A percentile compares a stretch with the other conserved stretches of the same genome.
phyloP scores from a whole-genome alignment of 2,888 invertebrate genomes.

The Ferrisia virgata region DNA sequence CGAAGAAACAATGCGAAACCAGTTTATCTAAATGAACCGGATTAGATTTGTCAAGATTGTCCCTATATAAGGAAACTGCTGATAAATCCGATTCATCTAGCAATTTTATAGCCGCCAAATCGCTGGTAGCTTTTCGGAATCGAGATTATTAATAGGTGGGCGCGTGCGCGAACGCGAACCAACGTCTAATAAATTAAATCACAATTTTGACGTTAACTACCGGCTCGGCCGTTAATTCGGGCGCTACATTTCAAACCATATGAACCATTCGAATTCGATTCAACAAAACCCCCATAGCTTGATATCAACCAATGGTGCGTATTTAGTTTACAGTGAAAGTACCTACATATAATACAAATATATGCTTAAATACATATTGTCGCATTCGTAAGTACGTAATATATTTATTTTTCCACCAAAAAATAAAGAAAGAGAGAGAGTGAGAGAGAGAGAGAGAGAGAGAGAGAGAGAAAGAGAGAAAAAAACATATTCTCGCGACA shows the following conservation, averaged over 20 bases:
- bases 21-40: conserved; percentile 21
- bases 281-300: not conserved
- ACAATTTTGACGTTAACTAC: conserved; percentile 23
- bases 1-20: conserved; percentile 2
- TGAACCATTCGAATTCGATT: not conserved
- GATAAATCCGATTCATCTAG: not conserved
- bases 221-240: not conserved
- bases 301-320: not conserved
- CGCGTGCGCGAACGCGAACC: conserved; percentile 20
- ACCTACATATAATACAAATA: not conserved
- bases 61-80: not conserved
- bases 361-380: not conserved
- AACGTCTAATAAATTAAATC: conserved; percentile 19
- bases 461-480: no score
- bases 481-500: not conserved
- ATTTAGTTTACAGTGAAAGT: not conserved
- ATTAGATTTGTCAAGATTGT: conserved; percentile 28
- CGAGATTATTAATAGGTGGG: not conserved
- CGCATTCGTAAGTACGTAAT: not conserved
- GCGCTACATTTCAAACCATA: not conserved
- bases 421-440: no score
- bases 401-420: not conserved
- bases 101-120: not conserved
- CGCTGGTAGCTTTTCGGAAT: not conserved
- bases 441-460: no score